These are phyloP conservation scores for Malurus melanocephalus DNA, from an alignment of 2,113 vertebrate species.

Conservation along the genomic window DNA sequence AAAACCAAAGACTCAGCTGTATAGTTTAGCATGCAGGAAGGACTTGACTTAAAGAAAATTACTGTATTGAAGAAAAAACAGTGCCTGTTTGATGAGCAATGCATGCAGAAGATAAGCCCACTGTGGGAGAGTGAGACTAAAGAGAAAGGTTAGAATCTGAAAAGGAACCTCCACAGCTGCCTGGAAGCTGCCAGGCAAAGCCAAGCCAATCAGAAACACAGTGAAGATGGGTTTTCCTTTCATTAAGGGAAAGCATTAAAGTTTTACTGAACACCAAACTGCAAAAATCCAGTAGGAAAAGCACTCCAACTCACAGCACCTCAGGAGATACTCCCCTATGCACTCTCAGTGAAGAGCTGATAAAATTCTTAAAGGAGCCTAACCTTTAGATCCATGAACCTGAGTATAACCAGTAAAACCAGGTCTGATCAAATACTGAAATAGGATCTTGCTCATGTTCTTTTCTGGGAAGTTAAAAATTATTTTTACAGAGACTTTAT, in stretches of 20 bases:
- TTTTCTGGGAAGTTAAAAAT: background rate
- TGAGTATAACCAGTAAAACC: background rate
- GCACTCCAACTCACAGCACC: background rate
- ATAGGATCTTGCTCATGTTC: background rate
- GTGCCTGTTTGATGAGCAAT: background rate
- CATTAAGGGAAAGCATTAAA: background rate
- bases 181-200: background rate
- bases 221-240: background rate
- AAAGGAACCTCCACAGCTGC: background rate
- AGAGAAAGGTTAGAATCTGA: background rate
- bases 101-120: background rate
- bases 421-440: background rate
- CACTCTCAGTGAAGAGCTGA: rapidly evolving
- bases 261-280: background rate
- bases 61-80: background rate
- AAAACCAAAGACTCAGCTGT: background rate
- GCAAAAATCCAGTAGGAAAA: background rate
- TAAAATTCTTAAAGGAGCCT: background rate
- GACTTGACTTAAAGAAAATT: background rate
- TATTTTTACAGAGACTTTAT: background rate
- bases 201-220: background rate
- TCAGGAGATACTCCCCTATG: background rate
- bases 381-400: background rate
- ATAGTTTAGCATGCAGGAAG: background rate
- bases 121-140: background rate